phyloP scores from a whole-genome alignment of 2,888 invertebrate genomes.

The Acrocyrtus sp. region DNA sequence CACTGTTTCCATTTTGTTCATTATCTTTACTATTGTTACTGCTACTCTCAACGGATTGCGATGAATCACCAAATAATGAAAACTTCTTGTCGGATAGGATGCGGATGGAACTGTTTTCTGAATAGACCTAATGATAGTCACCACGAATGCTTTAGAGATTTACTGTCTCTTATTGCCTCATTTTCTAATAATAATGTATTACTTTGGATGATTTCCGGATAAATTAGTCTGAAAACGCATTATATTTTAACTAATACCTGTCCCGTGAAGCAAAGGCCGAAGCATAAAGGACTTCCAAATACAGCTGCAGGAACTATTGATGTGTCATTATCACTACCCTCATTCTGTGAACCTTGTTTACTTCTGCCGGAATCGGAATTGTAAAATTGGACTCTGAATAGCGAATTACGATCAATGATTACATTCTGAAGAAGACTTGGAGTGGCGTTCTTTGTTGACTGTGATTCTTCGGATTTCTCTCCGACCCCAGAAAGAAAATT shows the following conservation, averaged over 20 bases:
- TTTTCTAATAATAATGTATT: conserved; percentile 4
- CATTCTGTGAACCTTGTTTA: not conserved
- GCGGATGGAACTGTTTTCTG: conserved; percentile 22
- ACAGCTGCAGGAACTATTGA: conserved; percentile 23
- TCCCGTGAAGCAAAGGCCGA: conserved; percentile 24
- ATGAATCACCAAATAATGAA: not conserved
- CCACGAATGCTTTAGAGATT: not conserved
- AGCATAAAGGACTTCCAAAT: conserved; percentile 41
- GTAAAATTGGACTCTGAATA: conserved; percentile 30
- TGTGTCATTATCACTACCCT: conserved; percentile 7
- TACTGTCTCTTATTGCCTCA: not conserved
- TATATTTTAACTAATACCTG: conserved; percentile 10
- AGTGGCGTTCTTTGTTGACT: not conserved
- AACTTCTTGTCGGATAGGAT: conserved; percentile 25
- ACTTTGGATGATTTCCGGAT: too few relatives aligned
- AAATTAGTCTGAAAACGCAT: not conserved
- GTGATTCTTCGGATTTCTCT: not conserved
- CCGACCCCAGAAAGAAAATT: conserved; percentile 1
- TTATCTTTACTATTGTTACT: not conserved
- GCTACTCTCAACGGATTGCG: not conserved
- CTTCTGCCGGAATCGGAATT: conserved; percentile 22
- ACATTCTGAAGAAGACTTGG: conserved; percentile 14
- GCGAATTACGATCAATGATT: conserved; percentile 22
- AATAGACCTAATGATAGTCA: conserved; percentile 19
- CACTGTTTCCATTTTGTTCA: too few relatives aligned